Conservation (phyloP, 2,797 vertebrate species). For the Gambusia yucatana region DNA sequence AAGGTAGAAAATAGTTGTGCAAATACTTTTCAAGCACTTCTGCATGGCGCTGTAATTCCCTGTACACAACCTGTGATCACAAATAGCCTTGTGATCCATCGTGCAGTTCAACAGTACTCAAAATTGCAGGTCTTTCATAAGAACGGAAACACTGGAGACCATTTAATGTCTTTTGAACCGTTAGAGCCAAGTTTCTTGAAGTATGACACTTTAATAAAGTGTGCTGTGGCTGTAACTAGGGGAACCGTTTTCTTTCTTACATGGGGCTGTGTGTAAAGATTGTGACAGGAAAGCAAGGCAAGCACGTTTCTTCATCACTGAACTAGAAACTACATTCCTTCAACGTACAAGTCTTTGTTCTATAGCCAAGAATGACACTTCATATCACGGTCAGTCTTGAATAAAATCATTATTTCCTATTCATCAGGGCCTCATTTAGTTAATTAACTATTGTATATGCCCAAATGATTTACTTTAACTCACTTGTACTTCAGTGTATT, state of each 20-base stretch:
- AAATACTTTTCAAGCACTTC: neutral
- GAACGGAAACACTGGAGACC: constrained; percentile 13
- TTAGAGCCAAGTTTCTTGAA: constrained; percentile 22
- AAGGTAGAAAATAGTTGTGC: neutral
- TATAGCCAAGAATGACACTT: neutral
- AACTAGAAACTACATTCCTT: constrained; percentile 10
- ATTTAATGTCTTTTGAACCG: constrained; percentile 12
- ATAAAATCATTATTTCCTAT: neutral
- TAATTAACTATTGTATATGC: constrained; percentile 2
- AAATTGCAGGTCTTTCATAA: constrained; percentile 2
- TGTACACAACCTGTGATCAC: constrained; percentile 14
- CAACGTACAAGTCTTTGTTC: neutral
- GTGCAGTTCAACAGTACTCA: neutral
- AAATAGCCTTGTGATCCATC: neutral
- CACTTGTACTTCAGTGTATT: neutral
- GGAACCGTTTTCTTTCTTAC: neutral
- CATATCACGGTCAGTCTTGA: constrained; percentile 1
- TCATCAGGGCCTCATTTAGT: neutral
- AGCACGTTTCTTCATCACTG: constrained; percentile 12
- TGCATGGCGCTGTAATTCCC: neutral
- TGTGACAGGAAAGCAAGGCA: constrained; percentile 13
- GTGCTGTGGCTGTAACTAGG: constrained; percentile 1
- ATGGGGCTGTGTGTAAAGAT: constrained; percentile 18
- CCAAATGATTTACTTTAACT: constrained; percentile 8
- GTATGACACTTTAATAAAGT: constrained; percentile 15